A percentile compares a stretch with the other conserved stretches of the same genome.
These are phyloP conservation scores for Xenotilapia longispinis DNA, from an alignment of 2,113 vertebrate genomes.

Conservation along the genomic window DNA sequence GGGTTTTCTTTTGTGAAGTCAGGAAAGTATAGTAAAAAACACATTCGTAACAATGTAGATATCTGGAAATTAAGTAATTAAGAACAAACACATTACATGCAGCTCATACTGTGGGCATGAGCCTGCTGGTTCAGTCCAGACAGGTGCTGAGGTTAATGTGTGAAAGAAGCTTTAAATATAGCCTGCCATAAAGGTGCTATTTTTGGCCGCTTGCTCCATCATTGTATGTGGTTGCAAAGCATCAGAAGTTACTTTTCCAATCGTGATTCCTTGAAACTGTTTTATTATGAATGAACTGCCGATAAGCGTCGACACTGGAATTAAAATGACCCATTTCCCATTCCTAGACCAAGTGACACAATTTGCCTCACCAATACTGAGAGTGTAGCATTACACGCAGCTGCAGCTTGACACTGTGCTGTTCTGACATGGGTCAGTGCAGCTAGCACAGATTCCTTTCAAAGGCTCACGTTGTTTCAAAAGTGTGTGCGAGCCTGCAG, in stretches of 20 bases:
- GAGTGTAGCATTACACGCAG: background rate
- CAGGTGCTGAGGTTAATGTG: constrained; percentile 22
- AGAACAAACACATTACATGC: background rate
- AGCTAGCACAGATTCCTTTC: constrained; percentile 34
- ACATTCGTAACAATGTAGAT: background rate
- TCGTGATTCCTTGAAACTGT: background rate
- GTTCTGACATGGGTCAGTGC: constrained; percentile 39
- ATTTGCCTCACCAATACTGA: background rate
- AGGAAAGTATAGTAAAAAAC: background rate
- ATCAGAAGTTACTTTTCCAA: background rate
- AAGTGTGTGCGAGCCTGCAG: background rate
- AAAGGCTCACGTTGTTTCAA: constrained; percentile 25
- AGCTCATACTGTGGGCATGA: background rate
- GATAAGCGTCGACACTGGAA: background rate
- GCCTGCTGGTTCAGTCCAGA: background rate
- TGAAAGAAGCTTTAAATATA: constrained; percentile 28
- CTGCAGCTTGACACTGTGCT: constrained; percentile 41
- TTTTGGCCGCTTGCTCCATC: constrained; percentile 8
- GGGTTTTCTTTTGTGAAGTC: background rate
- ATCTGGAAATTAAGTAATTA: background rate
- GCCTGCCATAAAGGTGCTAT: constrained; percentile 44
- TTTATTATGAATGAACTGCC: background rate
- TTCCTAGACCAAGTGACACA: background rate
- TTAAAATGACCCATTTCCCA: background rate
- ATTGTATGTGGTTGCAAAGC: constrained; percentile 11